These are phyloP conservation scores for Cerceris ruficornis DNA, from an alignment of 2,888 invertebrate species.

Conservation along the genomic window DNA sequence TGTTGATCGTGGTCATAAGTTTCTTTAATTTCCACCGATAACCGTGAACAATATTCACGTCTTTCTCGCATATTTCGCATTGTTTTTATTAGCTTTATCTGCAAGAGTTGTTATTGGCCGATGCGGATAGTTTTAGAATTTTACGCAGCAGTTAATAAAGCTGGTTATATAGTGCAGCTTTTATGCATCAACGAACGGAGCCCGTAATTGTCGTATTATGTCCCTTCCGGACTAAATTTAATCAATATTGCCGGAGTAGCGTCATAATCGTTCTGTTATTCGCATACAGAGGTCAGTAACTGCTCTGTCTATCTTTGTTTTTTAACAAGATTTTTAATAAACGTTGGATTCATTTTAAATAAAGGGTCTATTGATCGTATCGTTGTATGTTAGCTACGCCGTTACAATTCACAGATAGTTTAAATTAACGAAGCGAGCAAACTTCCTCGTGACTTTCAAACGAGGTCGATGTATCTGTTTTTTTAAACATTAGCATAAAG, in stretches of 20 bases:
- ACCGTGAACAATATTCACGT: constrained; percentile 5
- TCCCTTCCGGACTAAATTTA: constrained; percentile 68
- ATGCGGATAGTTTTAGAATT: constrained; percentile 39
- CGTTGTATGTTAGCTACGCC: neutral
- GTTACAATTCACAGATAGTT: neutral
- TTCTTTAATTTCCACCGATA: neutral
- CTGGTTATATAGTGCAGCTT: constrained; percentile 37
- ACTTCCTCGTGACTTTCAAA: neutral
- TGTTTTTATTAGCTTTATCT: constrained; percentile 48
- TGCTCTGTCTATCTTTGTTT: constrained; percentile 51
- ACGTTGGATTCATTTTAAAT: constrained; percentile 18
- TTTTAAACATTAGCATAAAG: neutral
- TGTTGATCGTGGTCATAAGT: neutral
- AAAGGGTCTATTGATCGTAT: constrained; percentile 25
- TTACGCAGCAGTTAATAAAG: constrained; percentile 28
- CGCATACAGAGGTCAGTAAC: constrained; percentile 71
- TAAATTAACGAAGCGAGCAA: neutral
- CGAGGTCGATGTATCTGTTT: neutral
- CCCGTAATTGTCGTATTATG: constrained; percentile 65
- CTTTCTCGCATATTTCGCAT: constrained; percentile 18
- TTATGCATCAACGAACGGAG: constrained; percentile 45
- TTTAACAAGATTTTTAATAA: constrained; percentile 9
- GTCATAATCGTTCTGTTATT: constrained; percentile 58
- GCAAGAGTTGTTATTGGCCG: constrained; percentile 17
- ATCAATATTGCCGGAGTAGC: constrained; percentile 61